phyloP scores from a whole-genome alignment of 92 coral and sea anemone genomes.

The Epizoanthus stellaris region DNA sequence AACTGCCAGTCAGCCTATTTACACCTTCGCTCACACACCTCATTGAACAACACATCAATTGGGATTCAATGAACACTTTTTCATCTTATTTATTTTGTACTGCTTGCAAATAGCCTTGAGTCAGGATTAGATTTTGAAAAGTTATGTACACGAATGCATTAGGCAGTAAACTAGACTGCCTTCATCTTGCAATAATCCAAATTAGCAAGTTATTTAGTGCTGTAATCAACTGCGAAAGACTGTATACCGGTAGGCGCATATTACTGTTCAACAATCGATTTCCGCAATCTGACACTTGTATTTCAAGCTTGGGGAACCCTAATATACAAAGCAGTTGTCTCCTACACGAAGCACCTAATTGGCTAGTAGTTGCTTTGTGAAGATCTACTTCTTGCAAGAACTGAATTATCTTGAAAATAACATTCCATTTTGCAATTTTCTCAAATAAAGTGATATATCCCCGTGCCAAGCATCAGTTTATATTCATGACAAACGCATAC shows the following conservation, averaged over 20 bases:
- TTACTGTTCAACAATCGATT: constrained; percentile 31
- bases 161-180: not conserved
- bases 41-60: not conserved
- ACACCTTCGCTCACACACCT: not conserved
- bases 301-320: not conserved
- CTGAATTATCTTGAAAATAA: too few relatives aligned
- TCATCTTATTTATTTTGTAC: too few relatives aligned
- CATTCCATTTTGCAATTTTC: too few relatives aligned
- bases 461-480: too few relatives aligned
- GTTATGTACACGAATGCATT: too few relatives aligned
- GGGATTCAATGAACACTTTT: not conserved
- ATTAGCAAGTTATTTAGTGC: not conserved
- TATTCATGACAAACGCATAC: not conserved
- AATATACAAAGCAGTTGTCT: not conserved
- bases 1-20: not conserved
- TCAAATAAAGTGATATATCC: too few relatives aligned
- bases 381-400: not conserved
- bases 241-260: not conserved
- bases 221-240: not conserved
- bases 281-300: constrained; percentile 17
- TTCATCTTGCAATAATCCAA: not conserved
- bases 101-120: too few relatives aligned
- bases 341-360: not conserved
- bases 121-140: too few relatives aligned
- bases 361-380: not conserved